Evolutionary conservation across 2,113 vertebrate species (phyloP).

Genomic region (Alligator sinensis): DNA sequence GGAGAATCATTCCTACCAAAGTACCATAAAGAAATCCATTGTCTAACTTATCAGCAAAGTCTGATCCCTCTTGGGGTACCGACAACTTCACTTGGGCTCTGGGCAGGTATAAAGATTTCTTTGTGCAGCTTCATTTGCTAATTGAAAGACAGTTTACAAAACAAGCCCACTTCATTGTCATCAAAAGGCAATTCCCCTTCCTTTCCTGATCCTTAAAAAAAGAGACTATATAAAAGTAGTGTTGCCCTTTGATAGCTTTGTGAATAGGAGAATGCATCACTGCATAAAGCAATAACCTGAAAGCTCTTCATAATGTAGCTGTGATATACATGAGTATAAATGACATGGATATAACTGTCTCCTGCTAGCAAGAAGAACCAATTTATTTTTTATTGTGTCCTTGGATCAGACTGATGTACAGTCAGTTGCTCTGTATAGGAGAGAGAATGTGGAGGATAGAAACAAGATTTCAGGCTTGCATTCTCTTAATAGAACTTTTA

Average conservation of each 20-base stretch:
- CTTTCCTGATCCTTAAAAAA: neutral
- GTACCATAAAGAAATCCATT: too few species aligned
- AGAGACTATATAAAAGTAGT: neutral
- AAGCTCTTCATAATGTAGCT: neutral
- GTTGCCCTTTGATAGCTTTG: neutral
- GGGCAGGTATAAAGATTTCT: neutral
- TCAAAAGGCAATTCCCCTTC: neutral
- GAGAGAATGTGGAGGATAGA: neutral
- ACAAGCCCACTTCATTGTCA: neutral
- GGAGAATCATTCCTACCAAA: too few species aligned
- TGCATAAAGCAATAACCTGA: neutral
- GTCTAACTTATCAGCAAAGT: too few species aligned
- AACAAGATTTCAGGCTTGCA: neutral
- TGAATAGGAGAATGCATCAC: neutral
- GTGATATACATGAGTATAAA: neutral
- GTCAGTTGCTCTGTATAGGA: neutral
- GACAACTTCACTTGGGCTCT: neutral
- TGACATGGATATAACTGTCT: neutral
- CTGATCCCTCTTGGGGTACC: too few species aligned
- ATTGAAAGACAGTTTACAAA: neutral
- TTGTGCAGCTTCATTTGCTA: neutral
- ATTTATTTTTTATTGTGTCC: neutral
- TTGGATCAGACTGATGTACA: neutral
- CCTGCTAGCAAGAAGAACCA: neutral
- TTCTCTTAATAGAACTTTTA: conserved; percentile 19